phyloP scores from a whole-genome alignment of 2,888 invertebrate genomes.

The Odontomyia ornata region DNA sequence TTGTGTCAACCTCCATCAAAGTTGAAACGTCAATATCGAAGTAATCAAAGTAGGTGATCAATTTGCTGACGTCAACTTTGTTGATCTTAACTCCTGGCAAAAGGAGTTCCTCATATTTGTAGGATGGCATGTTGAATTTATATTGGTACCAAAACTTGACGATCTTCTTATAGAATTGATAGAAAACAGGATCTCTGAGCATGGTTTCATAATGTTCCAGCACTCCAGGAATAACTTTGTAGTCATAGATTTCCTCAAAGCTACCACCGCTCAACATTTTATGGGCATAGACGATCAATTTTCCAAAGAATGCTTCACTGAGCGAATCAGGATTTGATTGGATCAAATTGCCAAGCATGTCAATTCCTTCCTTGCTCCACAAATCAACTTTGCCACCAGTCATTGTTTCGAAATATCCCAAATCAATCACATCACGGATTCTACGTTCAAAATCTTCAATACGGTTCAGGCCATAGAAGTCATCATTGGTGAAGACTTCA shows the following conservation, averaged over 20 bases:
- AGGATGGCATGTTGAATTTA: conserved; percentile 68
- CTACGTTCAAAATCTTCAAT: conserved; percentile 61
- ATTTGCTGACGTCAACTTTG: conserved; percentile 71
- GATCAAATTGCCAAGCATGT: conserved; percentile 66
- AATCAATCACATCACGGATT: conserved; percentile 65
- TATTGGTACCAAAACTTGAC: conserved; percentile 69
- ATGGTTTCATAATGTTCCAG: conserved; percentile 72
- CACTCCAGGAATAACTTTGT: conserved; percentile 66
- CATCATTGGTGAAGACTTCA: conserved; percentile 64
- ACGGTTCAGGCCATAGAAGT: conserved; percentile 63
- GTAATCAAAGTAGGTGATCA: conserved; percentile 76
- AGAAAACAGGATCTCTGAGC: conserved; percentile 76
- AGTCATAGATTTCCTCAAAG: conserved; percentile 10
- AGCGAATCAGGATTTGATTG: conserved; percentile 63
- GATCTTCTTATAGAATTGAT: conserved; percentile 72
- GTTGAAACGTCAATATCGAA: conserved; percentile 71
- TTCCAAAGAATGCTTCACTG: conserved; percentile 29
- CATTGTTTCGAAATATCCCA: conserved; percentile 61
- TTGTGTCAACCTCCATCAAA: conserved; percentile 16
- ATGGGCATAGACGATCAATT: conserved; percentile 33
- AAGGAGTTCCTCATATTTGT: conserved; percentile 71
- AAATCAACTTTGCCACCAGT: conserved; percentile 57
- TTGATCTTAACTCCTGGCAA: conserved; percentile 71
- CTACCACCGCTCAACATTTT: conserved; percentile 52
- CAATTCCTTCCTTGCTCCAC: conserved; percentile 63